phyloP scores from a whole-genome alignment of 2,113 vertebrate species.

The Gavialis gangeticus region DNA sequence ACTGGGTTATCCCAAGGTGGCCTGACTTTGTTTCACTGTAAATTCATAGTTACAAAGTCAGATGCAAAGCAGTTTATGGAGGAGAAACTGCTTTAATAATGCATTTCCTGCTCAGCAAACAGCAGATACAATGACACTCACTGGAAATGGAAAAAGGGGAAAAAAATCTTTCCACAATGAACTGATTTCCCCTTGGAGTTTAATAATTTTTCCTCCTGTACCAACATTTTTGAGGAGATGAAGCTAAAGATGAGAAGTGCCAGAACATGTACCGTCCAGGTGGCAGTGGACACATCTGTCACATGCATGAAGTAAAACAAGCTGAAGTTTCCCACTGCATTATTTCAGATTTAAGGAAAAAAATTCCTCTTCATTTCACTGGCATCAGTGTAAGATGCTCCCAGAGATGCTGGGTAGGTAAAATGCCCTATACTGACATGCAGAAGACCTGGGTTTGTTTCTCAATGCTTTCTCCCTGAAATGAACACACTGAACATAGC shows the following conservation, averaged over 20 bases:
- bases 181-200: conserved; percentile 43
- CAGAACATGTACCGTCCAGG: background rate
- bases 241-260: background rate
- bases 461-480: background rate
- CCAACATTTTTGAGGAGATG: background rate
- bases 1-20: conserved; percentile 70
- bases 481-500: background rate
- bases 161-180: conserved; percentile 15
- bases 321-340: background rate
- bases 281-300: background rate
- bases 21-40: conserved; percentile 53
- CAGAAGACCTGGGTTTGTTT: background rate
- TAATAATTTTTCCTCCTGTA: conserved; percentile 21
- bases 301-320: background rate
- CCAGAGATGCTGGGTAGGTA: background rate
- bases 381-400: background rate
- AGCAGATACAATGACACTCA: conserved; percentile 63
- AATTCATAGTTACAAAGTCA: conserved; percentile 66
- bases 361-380: background rate
- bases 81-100: conserved; percentile 71
- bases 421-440: background rate
- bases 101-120: conserved; percentile 71
- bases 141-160: conserved; percentile 16
- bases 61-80: conserved; percentile 67
- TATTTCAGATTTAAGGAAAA: background rate